phyloP scores from a whole-genome alignment of 2,113 vertebrate species.

The Pseudorasbora parva region DNA sequence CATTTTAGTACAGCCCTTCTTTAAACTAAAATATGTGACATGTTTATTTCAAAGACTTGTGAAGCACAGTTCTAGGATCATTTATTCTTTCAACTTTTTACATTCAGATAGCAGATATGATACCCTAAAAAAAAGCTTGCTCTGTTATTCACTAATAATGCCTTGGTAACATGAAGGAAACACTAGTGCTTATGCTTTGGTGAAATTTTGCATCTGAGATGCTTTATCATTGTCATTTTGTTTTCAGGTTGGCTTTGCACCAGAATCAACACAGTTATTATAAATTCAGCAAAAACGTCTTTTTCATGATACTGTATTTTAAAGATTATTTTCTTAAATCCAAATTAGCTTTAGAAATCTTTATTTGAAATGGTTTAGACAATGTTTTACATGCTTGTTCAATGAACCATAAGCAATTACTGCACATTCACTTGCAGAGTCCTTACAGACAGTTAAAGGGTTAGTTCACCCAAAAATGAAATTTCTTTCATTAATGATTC shows the following conservation, averaged over 20 bases:
- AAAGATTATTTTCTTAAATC: no score
- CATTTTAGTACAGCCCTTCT: constrained; percentile 7
- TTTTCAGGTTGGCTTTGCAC: neutral
- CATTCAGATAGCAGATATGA: neutral
- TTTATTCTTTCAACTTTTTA: neutral
- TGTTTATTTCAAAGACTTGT: constrained; percentile 22
- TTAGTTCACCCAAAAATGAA: no score
- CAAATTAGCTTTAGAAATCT: no score
- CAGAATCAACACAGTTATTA: neutral
- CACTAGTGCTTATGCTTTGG: neutral
- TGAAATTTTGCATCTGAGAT: neutral
- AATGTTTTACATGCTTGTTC: no score
- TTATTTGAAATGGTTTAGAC: no score
- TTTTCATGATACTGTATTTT: no score
- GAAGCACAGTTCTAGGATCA: neutral
- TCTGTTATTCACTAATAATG: neutral
- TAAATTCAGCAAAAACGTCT: no score
- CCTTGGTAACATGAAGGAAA: neutral
- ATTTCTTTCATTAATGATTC: no score
- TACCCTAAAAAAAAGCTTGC: neutral
- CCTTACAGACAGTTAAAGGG: no score
- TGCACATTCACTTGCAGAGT: no score
- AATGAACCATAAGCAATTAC: no score
- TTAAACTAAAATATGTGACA: constrained; percentile 16
- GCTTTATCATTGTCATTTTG: neutral